Conservation (phyloP, 2,113 vertebrate species). For the Zosterops lateralis region DNA sequence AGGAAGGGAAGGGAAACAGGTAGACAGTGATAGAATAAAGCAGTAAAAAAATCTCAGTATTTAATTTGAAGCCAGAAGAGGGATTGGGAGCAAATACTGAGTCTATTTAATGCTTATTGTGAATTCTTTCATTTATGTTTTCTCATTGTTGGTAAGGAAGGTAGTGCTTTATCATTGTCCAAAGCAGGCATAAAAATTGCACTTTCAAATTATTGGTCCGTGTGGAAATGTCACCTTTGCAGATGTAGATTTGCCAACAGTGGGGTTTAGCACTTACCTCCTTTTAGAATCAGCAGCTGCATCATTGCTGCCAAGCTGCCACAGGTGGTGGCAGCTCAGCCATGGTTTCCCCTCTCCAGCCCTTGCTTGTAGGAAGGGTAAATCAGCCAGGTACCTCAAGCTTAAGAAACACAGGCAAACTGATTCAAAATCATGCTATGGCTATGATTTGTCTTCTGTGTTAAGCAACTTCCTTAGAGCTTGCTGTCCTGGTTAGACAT, state of each 20-base stretch:
- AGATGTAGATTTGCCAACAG: not conserved
- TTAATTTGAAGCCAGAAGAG: not conserved
- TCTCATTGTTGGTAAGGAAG: not conserved
- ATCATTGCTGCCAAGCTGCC: not conserved
- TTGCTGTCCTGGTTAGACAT: not conserved
- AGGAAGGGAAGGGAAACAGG: not conserved
- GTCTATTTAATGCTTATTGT: not conserved
- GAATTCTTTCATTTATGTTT: not conserved
- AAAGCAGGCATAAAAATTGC: not conserved
- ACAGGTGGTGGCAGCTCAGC: not conserved
- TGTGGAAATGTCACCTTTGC: not conserved
- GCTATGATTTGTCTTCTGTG: not conserved
- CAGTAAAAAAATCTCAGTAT: not conserved
- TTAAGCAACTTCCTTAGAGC: not conserved
- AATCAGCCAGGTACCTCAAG: not conserved
- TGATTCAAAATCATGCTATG: not conserved
- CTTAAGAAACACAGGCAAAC: not conserved
- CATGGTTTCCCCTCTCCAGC: not conserved
- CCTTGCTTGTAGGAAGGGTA: not conserved
- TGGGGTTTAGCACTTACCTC: not conserved
- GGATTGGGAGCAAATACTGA: not conserved
- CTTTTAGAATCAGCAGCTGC: not conserved
- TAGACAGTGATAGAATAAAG: not conserved
- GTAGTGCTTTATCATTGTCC: not conserved
- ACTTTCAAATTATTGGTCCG: not conserved